Evolutionary conservation across 37 sponge, comb jelly and placozoan genomes (phyloP).

Genomic region (Eunapius fragilis): DNA sequence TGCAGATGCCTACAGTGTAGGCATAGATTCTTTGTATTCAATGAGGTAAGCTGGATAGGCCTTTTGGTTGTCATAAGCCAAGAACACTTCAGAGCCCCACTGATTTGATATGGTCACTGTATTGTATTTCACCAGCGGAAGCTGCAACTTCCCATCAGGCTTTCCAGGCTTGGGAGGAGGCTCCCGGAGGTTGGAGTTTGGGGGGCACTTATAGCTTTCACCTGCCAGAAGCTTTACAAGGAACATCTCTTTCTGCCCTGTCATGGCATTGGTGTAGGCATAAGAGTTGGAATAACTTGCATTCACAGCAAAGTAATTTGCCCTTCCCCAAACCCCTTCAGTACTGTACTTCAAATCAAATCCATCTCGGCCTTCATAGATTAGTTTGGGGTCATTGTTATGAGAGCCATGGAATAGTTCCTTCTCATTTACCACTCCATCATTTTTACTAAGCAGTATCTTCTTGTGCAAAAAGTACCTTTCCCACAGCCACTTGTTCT

Average conservation of each 20-base stretch:
- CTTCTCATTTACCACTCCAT: slow-evolving; percentile 60
- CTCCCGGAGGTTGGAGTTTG: slow-evolving; percentile 52
- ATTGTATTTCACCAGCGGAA: slow-evolving; percentile 62
- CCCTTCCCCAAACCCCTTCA: slow-evolving; percentile 83
- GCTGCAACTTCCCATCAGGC: slow-evolving; percentile 19
- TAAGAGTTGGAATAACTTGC: slow-evolving; percentile 83
- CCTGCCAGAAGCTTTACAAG: slow-evolving; percentile 76
- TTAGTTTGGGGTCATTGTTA: slow-evolving; percentile 51
- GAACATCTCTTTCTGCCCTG: slow-evolving; percentile 69
- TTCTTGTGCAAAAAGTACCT: slow-evolving; percentile 58
- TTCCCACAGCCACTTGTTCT: slow-evolving; percentile 85
- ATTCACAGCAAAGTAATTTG: slow-evolving; percentile 87
- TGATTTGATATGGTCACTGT: slow-evolving; percentile 78
- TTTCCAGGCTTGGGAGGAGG: slow-evolving; percentile 62
- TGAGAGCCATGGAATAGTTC: slow-evolving; percentile 83
- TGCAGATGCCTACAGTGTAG: too few species aligned
- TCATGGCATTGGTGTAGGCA: slow-evolving; percentile 19
- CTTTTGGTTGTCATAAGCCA: slow-evolving; percentile 83
- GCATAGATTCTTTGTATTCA: slow-evolving; percentile 31
- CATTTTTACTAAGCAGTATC: slow-evolving; percentile 62
- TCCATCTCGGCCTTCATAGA: slow-evolving; percentile 76
- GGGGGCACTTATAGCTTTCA: slow-evolving; percentile 43
- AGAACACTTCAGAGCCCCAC: slow-evolving; percentile 68
- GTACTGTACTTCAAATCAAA: slow-evolving; percentile 81
- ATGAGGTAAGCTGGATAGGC: slow-evolving; percentile 88